A percentile compares a stretch with the other conserved stretches of the same genome.
These are phyloP conservation scores for Beroe forskalii DNA, from an alignment of 37 sponge, comb jelly and placozoan genomes.

Conservation along the genomic window DNA sequence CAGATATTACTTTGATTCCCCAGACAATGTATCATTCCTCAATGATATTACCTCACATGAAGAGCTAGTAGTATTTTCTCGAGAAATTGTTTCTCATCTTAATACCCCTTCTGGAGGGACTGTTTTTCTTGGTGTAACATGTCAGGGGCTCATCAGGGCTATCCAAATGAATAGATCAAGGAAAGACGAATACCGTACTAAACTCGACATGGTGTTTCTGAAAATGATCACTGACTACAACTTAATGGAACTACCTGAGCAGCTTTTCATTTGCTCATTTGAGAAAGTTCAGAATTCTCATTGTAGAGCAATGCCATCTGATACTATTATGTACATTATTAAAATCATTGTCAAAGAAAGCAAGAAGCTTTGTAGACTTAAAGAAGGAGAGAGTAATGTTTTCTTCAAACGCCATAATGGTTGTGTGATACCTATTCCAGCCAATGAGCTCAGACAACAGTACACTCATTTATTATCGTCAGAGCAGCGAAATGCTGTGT, in stretches of 20 bases:
- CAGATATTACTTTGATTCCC: not conserved
- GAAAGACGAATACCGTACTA: constrained; percentile 18
- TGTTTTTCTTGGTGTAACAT: constrained; percentile 19
- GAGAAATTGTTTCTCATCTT: constrained; percentile 32
- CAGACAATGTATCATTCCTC: not conserved
- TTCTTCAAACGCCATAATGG: not conserved
- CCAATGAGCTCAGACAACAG: constrained; percentile 31
- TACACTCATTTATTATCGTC: not conserved
- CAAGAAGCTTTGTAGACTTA: not conserved
- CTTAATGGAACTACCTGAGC: not conserved
- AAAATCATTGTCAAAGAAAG: not conserved
- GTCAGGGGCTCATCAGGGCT: not conserved
- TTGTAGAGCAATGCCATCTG: not conserved
- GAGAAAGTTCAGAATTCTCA: not conserved
- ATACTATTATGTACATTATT: not conserved
- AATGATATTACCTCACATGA: not conserved
- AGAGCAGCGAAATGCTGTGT: too few species aligned
- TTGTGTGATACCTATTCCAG: constrained; percentile 1
- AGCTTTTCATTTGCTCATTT: constrained; percentile 9
- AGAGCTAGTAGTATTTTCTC: constrained; percentile 8
- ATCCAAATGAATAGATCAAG: not conserved
- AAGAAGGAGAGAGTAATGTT: not conserved
- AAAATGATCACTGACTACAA: constrained; percentile 15
- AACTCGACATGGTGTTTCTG: constrained; percentile 16
- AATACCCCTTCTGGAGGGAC: not conserved